Conservation (phyloP, 2,888 invertebrate genomes). For the Plebejus anna region DNA sequence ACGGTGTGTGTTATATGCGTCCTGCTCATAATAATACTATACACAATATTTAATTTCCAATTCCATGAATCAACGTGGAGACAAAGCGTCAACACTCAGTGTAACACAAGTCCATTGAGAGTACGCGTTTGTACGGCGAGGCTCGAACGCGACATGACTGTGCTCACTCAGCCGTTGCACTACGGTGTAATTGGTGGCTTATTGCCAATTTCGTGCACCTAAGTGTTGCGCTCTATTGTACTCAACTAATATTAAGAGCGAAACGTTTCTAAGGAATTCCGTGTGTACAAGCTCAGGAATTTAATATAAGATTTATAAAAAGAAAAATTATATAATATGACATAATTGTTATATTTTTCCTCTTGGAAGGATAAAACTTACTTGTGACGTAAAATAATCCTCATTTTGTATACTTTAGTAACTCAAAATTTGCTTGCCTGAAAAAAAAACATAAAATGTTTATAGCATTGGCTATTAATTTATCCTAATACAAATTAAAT, state of each 20-base stretch:
- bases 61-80: background rate
- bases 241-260: slow-evolving; percentile 29
- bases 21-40: background rate
- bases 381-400: background rate
- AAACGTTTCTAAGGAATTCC: slow-evolving; percentile 25
- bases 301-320: slow-evolving; percentile 39
- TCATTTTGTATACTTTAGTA: background rate
- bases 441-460: background rate
- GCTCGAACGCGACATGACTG: slow-evolving; percentile 50
- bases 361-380: background rate
- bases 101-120: slow-evolving; percentile 12
- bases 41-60: background rate
- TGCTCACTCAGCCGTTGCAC: slow-evolving; percentile 50
- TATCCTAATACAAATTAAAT: no score
- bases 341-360: background rate
- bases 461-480: no score
- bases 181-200: slow-evolving; percentile 59
- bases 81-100: slow-evolving; percentile 23
- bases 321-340: slow-evolving; percentile 28
- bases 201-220: slow-evolving; percentile 50
- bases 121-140: slow-evolving; percentile 40
- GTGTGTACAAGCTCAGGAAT: slow-evolving; percentile 27
- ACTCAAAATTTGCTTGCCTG: background rate
- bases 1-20: background rate
- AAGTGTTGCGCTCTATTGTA: slow-evolving; percentile 35